Evolutionary conservation across 2,113 vertebrate species (phyloP).

Genomic region (Phylloscopus trochilus): DNA sequence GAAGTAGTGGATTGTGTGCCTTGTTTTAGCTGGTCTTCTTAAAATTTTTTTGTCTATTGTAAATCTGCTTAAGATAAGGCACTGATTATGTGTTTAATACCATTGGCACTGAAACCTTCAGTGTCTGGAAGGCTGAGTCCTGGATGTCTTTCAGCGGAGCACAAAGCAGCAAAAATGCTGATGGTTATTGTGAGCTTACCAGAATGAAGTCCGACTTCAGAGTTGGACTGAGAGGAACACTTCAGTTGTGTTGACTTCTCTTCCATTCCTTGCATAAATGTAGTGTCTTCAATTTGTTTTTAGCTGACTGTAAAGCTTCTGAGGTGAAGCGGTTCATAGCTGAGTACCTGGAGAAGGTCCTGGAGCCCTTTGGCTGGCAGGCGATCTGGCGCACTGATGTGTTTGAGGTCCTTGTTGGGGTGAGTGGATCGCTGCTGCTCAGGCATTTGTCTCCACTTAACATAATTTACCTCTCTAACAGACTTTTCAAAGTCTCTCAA

Average conservation of each 20-base stretch:
- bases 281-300: background rate
- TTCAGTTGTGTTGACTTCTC: background rate
- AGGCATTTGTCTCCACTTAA: background rate
- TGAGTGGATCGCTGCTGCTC: conserved; percentile 55
- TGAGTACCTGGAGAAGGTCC: conserved; percentile 91
- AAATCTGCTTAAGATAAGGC: background rate
- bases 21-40: background rate
- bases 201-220: background rate
- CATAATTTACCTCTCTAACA: background rate
- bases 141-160: background rate
- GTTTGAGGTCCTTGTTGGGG: conserved; percentile 90
- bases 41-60: background rate
- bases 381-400: conserved; percentile 88
- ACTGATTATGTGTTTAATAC: background rate
- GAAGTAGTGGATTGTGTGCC: background rate
- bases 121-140: background rate
- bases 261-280: background rate
- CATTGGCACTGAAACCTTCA: background rate
- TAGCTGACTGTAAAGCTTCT: conserved; percentile 93
- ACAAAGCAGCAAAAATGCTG: background rate
- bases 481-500: background rate
- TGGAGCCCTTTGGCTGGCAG: conserved; percentile 89
- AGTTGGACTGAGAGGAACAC: background rate
- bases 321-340: conserved; percentile 87
- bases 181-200: background rate